Evolutionary conservation across 1,140 invertebrate genomes (phyloP), one percentile per base, ranked within the genome.

Genomic region (Bombyx mandarina): DNA sequence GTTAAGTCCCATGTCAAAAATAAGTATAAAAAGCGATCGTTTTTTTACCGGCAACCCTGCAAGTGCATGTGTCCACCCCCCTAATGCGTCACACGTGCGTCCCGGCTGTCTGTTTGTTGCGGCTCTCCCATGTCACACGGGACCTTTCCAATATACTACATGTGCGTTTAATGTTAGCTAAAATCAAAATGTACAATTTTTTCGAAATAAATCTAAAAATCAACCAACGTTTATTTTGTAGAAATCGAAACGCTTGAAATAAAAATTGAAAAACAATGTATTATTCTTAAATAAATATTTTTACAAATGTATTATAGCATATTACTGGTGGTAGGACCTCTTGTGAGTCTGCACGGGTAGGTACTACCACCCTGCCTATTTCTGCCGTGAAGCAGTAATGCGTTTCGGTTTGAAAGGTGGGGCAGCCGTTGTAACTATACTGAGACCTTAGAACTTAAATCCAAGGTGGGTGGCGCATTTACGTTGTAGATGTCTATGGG

Each of bases 61-160:
- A 22, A 56, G 56, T 70, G 67, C 72, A 75, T 71, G 61, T 73
- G 74, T 73, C 68, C 62, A 71, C 69, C 71, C 73, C 73, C 73
- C 50, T 63, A 63, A 62, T 56, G 60, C 62, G 71, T 57, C 62
- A 76, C 75, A 77, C 65, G 65, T 77, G 75, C 66, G 58, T 44
- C 58, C 65, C 71, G 73, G 68, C 71, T 75, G 75, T 58, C 62
- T 48, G 44, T 55, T 64, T 61, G 26, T 62, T 58, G 58, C 43
- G 51, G 51, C 61, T 54, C 59, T 64, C 61, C 57, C 63, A 63
- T 60, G 44, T 56, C 44, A 8, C 43, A 7, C 42, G 42, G 8
- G 8, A 42, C 22, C 26, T 52, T 35, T 52, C 26, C 1, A 52
- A 26, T 18, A n/a, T n/a, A 49, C n/a, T 18, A 22, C 45, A 47